Percentiles rank a stretch among this genome's conserved stretches.
phyloP scores from a whole-genome alignment of 2,797 vertebrate genomes.

The Dicrostonyx torquatus region DNA sequence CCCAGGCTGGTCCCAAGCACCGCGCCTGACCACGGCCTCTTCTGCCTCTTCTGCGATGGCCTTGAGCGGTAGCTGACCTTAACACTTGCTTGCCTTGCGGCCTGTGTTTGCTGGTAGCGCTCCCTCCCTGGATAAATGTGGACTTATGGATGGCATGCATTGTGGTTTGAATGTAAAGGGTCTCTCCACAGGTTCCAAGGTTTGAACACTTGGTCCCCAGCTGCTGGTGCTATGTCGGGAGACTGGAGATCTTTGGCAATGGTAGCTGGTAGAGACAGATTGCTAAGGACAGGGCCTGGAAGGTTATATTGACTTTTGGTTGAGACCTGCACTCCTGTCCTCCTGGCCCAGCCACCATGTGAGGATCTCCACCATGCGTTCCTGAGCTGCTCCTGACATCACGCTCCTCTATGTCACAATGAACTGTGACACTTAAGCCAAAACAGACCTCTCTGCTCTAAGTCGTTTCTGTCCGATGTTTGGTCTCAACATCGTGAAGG shows the following conservation, averaged over 20 bases:
- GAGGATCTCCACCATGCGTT: neutral
- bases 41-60: neutral
- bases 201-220: neutral
- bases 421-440: neutral
- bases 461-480: neutral
- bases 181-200: neutral
- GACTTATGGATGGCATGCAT: neutral
- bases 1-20: neutral
- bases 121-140: neutral
- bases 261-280: neutral
- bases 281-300: neutral
- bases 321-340: neutral
- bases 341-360: neutral
- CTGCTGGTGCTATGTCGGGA: neutral
- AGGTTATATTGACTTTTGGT: neutral
- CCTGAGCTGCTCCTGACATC: neutral
- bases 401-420: neutral
- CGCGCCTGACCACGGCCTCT: neutral
- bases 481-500: neutral
- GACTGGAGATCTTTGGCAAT: neutral
- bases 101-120: neutral
- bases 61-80: rapidly evolving
- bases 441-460: neutral
- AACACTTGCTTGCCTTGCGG: neutral
- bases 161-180: neutral